Percentiles rank a stretch among this genome's conserved stretches.
Conservation (phyloP, 2,797 vertebrate genomes). For the Cuculus canorus region DNA sequence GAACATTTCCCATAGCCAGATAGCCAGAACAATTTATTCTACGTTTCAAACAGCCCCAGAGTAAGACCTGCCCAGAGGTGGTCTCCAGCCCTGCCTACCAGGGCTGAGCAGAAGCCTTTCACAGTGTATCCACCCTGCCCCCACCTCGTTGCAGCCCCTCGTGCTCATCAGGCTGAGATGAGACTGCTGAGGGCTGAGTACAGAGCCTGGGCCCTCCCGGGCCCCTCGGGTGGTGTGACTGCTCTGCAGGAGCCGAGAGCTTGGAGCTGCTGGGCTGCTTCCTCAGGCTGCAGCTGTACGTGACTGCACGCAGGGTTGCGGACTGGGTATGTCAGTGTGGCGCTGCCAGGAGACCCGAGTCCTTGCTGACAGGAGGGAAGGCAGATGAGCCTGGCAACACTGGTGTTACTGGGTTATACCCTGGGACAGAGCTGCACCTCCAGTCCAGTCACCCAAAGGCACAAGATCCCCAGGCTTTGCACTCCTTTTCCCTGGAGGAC, state of each 20-base stretch:
- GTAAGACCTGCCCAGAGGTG: rapidly evolving
- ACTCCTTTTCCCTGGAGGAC: background rate
- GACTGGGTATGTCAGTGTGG: rapidly evolving
- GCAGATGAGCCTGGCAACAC: background rate
- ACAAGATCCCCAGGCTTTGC: background rate
- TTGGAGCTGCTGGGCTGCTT: rapidly evolving
- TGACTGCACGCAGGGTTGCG: rapidly evolving
- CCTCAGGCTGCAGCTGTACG: background rate
- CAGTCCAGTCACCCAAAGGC: background rate
- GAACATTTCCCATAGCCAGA: background rate
- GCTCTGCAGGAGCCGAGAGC: background rate
- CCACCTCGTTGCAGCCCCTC: background rate
- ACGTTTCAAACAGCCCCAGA: background rate
- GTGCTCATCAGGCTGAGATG: rapidly evolving
- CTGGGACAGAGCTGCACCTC: background rate
- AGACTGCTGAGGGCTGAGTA: rapidly evolving
- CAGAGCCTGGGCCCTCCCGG: background rate
- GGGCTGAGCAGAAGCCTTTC: background rate
- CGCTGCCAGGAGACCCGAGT: background rate
- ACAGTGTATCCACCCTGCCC: background rate
- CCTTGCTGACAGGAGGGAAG: background rate
- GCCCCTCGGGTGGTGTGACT: rapidly evolving
- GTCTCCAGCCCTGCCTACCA: background rate
- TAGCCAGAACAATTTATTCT: background rate
- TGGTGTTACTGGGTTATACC: too few species aligned